A percentile compares a stretch with the other conserved stretches of the same genome.
These are phyloP conservation scores for Chromis chromis DNA, from an alignment of 2,797 vertebrate species.

Conservation along the genomic window DNA sequence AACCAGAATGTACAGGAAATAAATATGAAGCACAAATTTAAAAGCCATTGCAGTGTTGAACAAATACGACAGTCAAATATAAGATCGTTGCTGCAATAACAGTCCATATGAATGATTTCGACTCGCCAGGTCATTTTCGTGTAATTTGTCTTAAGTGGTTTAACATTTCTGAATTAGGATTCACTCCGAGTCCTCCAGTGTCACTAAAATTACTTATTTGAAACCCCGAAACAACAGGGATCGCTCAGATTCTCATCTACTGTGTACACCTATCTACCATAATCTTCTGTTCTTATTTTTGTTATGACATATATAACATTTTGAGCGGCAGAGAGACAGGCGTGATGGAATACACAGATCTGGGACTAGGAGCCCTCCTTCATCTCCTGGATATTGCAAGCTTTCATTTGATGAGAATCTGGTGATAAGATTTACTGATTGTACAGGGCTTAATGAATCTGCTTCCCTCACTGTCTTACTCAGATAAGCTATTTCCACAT, in stretches of 20 bases:
- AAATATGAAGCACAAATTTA: conserved; percentile 38
- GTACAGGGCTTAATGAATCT: conserved; percentile 81
- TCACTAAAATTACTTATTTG: conserved; percentile 45
- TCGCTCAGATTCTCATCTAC: conserved; percentile 42
- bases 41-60: conserved; percentile 35
- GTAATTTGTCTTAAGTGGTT: conserved; percentile 31
- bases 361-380: conserved; percentile 64
- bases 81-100: conserved; percentile 25
- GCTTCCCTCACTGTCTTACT: conserved; percentile 74
- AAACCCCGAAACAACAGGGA: conserved; percentile 54
- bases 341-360: conserved; percentile 76
- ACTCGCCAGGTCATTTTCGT: conserved; percentile 16
- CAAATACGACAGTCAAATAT: conserved; percentile 25
- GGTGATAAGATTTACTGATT: conserved; percentile 80
- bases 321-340: conserved; percentile 54
- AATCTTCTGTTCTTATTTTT: conserved; percentile 61
- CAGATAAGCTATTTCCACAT: conserved; percentile 75
- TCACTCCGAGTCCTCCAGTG: conserved; percentile 22
- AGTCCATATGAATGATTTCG: conserved; percentile 37
- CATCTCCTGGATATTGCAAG: conserved; percentile 79
- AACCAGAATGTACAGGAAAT: conserved; percentile 54
- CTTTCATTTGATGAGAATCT: conserved; percentile 80
- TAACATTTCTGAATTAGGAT: conserved; percentile 21
- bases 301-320: conserved; percentile 71
- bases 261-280: conserved; percentile 48